Percentiles rank a stretch among this genome's conserved stretches.
These are phyloP conservation scores for Ciona savignyi DNA, from an alignment of 23 tunicate genomes.

Conservation along the genomic window DNA sequence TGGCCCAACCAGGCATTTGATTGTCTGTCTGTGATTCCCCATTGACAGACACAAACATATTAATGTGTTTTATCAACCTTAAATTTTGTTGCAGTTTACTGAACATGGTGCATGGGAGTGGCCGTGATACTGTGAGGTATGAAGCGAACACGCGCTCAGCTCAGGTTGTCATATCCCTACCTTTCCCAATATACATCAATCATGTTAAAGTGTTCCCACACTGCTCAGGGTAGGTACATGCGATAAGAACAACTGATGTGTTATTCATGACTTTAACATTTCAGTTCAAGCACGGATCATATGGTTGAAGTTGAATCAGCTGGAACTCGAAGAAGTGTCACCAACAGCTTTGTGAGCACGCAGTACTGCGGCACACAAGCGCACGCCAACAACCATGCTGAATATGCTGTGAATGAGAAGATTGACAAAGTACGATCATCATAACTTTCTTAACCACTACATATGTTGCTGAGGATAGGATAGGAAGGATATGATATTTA, in stretches of 20 bases:
- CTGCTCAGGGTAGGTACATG: neutral
- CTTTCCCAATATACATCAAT: slow-evolving; percentile 17
- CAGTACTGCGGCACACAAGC: slow-evolving; percentile 10
- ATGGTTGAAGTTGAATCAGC: slow-evolving; percentile 3
- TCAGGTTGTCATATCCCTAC: neutral
- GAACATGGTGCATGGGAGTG: slow-evolving; percentile 13
- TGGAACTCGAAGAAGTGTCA: slow-evolving; percentile 4
- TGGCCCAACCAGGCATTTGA: too few species aligned
- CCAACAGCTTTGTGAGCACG: slow-evolving; percentile 6
- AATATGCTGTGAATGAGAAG: slow-evolving; percentile 4
- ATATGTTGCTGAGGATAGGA: too few species aligned
- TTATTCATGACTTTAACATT: neutral
- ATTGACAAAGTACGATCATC: slow-evolving; percentile 4
- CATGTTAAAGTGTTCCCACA: slow-evolving; percentile 15
- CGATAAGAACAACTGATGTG: neutral
- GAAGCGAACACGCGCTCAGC: neutral
- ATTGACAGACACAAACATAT: too few species aligned
- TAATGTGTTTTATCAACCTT: too few species aligned
- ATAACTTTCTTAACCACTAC: neutral
- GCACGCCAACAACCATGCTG: slow-evolving; percentile 11
- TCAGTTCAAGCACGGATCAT: slow-evolving; percentile 16
- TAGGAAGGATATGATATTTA: too few species aligned
- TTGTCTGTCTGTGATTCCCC: too few species aligned
- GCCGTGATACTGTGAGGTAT: neutral
- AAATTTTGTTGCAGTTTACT: slow-evolving; percentile 11